phyloP scores from a whole-genome alignment of 2,888 invertebrate genomes.

The Conchocele bisecta region DNA sequence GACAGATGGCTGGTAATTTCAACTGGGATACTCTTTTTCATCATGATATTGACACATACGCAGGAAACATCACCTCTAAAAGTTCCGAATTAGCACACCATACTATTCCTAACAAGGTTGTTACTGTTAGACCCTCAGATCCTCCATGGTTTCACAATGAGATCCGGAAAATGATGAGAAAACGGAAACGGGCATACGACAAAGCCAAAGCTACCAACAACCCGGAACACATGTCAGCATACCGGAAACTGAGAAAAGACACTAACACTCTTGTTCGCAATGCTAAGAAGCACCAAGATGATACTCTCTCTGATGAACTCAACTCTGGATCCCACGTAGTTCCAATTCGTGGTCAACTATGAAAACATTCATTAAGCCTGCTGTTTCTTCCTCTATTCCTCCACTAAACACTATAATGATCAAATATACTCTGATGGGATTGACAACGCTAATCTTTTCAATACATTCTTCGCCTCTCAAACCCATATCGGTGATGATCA shows the following conservation, averaged over 20 bases:
- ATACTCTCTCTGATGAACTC: neutral
- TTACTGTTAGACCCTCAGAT: neutral
- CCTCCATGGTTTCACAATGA: neutral
- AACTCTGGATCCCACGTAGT: neutral
- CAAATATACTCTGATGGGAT: neutral
- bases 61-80: neutral
- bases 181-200: conserved; percentile 1
- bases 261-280: neutral
- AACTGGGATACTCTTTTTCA: neutral
- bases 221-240: neutral
- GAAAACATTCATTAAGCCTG: neutral
- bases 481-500: neutral
- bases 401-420: conserved; percentile 5
- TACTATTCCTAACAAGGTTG: conserved; percentile 1
- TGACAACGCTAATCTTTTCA: neutral
- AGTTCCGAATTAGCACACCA: neutral
- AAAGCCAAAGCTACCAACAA: conserved; percentile 2
- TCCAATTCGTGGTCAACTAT: neutral
- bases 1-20: neutral
- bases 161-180: neutral
- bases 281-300: neutral
- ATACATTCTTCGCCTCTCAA: neutral
- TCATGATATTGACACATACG: conserved; percentile 1
- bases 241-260: neutral
- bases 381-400: neutral